A percentile compares a stretch with the other conserved stretches of the same genome.
Evolutionary conservation across 2,888 invertebrate genomes (phyloP).

Genomic region (Erebia palarica): DNA sequence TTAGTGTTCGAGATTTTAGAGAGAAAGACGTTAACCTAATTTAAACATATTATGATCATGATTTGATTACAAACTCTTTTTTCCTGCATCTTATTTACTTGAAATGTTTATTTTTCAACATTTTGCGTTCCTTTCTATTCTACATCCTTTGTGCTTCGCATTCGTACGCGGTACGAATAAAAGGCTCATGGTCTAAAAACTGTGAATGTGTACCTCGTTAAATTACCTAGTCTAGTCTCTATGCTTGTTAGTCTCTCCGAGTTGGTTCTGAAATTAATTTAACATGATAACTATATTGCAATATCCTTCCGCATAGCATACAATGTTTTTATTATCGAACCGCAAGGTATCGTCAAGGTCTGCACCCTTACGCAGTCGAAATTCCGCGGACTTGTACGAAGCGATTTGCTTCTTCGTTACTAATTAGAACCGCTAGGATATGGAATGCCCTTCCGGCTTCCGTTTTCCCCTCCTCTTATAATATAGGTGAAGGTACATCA

Average conservation of each 20-base stretch:
- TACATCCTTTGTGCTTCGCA: not conserved
- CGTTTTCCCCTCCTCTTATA: too few species aligned
- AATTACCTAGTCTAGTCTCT: not conserved
- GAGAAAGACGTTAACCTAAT: too few species aligned
- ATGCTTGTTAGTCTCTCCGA: not conserved
- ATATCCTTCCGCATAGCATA: not conserved
- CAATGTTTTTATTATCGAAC: too few species aligned
- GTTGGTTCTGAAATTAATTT: constrained; percentile 1
- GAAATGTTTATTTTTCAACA: not conserved
- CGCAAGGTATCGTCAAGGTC: too few species aligned
- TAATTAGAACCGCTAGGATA: too few species aligned
- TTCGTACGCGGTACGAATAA: not conserved
- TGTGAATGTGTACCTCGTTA: constrained; percentile 11
- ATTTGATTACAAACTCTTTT: not conserved
- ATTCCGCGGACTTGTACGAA: too few species aligned
- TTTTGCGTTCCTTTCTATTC: not conserved
- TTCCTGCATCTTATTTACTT: not conserved
- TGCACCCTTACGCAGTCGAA: too few species aligned
- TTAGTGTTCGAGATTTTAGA: too few species aligned
- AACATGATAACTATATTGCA: not conserved
- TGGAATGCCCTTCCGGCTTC: too few species aligned
- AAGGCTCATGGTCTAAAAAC: not conserved
- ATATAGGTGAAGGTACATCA: too few species aligned
- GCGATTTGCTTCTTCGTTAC: too few species aligned
- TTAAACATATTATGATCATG: not conserved